phyloP scores from a whole-genome alignment of 1,140 invertebrate genomes.

The Megathymus violae region DNA sequence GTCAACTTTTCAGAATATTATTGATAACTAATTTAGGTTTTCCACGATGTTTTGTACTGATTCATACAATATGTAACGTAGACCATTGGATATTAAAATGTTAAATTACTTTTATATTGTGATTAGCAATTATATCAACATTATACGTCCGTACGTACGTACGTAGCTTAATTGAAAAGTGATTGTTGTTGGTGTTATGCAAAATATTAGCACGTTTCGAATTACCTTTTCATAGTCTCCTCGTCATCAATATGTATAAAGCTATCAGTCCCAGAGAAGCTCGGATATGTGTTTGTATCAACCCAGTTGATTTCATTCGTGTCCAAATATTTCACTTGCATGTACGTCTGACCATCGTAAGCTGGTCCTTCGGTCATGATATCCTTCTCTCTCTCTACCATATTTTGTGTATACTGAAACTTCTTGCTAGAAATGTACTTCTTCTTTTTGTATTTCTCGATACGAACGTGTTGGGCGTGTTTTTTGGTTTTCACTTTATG shows the following conservation, averaged over 20 bases:
- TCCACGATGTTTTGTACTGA: too few species aligned
- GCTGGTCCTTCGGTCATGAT: conserved; percentile 51
- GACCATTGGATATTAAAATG: too few species aligned
- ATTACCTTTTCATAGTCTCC: conserved; percentile 87
- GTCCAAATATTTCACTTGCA: conserved; percentile 74
- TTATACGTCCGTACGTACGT: too few species aligned
- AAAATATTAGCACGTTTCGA: conserved; percentile 8
- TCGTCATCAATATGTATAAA: conserved; percentile 92
- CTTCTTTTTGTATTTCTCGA: conserved; percentile 65
- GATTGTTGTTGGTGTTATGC: too few species aligned
- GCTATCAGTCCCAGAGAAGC: conserved; percentile 89
- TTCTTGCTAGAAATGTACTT: conserved; percentile 62
- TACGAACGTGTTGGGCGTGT: conserved; percentile 46
- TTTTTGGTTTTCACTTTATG: conserved; percentile 65
- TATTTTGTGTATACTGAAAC: conserved; percentile 45
- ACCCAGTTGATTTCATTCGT: conserved; percentile 73
- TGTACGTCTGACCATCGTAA: conserved; percentile 70
- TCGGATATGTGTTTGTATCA: conserved; percentile 83
- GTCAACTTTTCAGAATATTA: too few species aligned
- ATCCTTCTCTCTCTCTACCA: conserved; percentile 49
- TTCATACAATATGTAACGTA: too few species aligned
- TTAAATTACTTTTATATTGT: too few species aligned
- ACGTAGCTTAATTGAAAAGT: too few species aligned
- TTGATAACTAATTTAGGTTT: too few species aligned
- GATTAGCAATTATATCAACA: too few species aligned